Evolutionary conservation across 2,888 invertebrate species (phyloP).

Genomic region (Opisthograptis luteolata): DNA sequence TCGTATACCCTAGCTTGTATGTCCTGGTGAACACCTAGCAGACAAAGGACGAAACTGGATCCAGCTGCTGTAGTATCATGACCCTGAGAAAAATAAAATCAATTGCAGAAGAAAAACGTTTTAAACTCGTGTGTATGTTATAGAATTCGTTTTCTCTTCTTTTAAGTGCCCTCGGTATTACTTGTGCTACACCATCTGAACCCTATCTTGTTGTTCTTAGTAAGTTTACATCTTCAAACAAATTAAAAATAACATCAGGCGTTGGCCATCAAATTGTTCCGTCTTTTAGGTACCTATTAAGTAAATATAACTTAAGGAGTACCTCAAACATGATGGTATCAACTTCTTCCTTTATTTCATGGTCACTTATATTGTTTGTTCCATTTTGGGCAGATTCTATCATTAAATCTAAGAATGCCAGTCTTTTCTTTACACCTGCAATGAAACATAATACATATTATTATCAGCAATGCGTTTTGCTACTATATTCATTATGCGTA

Average conservation of each 20-base stretch:
- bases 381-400: constrained; percentile 93
- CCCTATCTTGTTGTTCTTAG: too few relatives aligned
- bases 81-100: constrained; percentile 53
- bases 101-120: background rate
- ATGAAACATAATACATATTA: constrained; percentile 14
- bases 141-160: too few relatives aligned
- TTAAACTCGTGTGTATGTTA: too few relatives aligned
- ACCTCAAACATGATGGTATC: constrained; percentile 95
- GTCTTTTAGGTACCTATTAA: too few relatives aligned
- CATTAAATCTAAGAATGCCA: constrained; percentile 95
- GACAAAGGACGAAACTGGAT: constrained; percentile 93
- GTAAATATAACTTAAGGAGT: constrained; percentile 87
- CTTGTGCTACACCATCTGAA: too few relatives aligned
- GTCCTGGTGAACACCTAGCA: constrained; percentile 91
- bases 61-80: constrained; percentile 87
- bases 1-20: constrained; percentile 90
- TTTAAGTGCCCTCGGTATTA: too few relatives aligned
- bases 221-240: too few relatives aligned
- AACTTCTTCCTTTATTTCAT: constrained; percentile 93
- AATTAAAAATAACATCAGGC: too few relatives aligned
- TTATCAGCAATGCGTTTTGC: background rate
- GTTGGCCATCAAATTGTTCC: too few relatives aligned
- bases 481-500: too few relatives aligned
- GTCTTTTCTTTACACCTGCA: constrained; percentile 89
- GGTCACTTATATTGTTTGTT: constrained; percentile 87